These are phyloP conservation scores for Chrysogorgia sp. DNA, from an alignment of 92 coral and sea anemone species.

Conservation along the genomic window DNA sequence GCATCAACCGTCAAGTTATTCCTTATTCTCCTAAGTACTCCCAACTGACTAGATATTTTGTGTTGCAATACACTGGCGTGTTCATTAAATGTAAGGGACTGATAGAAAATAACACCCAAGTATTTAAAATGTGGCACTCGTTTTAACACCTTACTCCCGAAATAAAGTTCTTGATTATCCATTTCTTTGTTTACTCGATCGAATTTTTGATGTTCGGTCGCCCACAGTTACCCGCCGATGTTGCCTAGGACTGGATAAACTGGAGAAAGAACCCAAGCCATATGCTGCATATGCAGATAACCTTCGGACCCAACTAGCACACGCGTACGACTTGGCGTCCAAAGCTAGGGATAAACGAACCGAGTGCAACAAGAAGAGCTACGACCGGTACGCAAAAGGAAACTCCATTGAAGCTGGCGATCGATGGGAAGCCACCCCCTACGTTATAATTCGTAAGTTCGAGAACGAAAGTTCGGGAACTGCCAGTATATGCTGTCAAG, in stretches of 20 bases:
- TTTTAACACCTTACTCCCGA: no score
- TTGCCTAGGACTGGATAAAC: slow-evolving; percentile 4
- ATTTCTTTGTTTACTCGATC: no score
- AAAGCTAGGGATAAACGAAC: slow-evolving; percentile 4
- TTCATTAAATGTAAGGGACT: no score
- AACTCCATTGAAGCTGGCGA: slow-evolving; percentile 35
- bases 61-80: no score
- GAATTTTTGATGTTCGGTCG: slow-evolving; percentile 51
- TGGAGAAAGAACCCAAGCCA: slow-evolving; percentile 16
- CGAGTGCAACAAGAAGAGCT: slow-evolving; percentile 41
- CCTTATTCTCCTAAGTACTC: no score
- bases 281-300: slow-evolving; percentile 47
- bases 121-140: no score
- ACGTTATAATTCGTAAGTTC: neutral
- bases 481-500: slow-evolving; percentile 10
- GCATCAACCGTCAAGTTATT: no score
- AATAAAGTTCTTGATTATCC: no score
- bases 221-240: slow-evolving; percentile 34
- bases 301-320: slow-evolving; percentile 34
- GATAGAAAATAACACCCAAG: no score
- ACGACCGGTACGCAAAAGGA: slow-evolving; percentile 28
- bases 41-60: no score
- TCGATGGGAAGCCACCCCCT: slow-evolving; percentile 35
- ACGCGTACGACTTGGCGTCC: slow-evolving; percentile 35
- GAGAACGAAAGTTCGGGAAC: neutral